phyloP scores from a whole-genome alignment of 2,888 invertebrate species.

The Eustalomyia histrio region DNA sequence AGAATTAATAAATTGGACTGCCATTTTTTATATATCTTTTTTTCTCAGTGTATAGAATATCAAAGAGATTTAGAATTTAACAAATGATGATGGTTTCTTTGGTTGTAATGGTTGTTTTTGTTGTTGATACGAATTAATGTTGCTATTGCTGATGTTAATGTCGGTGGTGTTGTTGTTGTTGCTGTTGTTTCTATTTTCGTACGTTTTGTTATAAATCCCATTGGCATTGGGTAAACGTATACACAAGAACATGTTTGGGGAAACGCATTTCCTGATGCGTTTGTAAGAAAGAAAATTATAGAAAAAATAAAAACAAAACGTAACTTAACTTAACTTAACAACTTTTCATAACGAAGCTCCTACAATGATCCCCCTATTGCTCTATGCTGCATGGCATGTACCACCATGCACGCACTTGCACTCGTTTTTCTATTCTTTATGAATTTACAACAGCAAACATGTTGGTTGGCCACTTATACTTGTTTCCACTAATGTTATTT shows the following conservation, averaged over 20 bases:
- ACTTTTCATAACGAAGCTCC: slow-evolving; percentile 27
- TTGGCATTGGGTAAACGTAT: slow-evolving; percentile 64
- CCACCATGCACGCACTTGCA: slow-evolving; percentile 22
- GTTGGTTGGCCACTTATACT: slow-evolving; percentile 62
- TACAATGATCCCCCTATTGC: slow-evolving; percentile 44
- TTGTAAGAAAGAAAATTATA: slow-evolving; percentile 18
- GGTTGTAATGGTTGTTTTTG: slow-evolving; percentile 40
- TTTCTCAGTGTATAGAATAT: not conserved
- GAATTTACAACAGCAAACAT: slow-evolving; percentile 31
- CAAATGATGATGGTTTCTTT: slow-evolving; percentile 57
- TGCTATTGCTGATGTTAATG: slow-evolving; percentile 20
- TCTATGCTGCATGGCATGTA: not conserved
- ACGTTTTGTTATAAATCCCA: slow-evolving; percentile 54
- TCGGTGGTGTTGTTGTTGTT: slow-evolving; percentile 19
- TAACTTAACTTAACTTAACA: slow-evolving; percentile 24
- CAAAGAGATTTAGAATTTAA: slow-evolving; percentile 47
- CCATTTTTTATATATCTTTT: no score
- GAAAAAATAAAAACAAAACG: slow-evolving; percentile 16
- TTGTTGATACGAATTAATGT: slow-evolving; percentile 26
- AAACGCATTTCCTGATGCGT: slow-evolving; percentile 67
- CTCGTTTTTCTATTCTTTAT: slow-evolving; percentile 2
- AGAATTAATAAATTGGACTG: no score
- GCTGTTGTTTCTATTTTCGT: slow-evolving; percentile 50
- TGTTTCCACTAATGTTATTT: slow-evolving; percentile 50
- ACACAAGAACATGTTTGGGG: slow-evolving; percentile 43